Evolutionary conservation across 2,888 invertebrate species (phyloP).

Genomic region (Acrobasis suavella): DNA sequence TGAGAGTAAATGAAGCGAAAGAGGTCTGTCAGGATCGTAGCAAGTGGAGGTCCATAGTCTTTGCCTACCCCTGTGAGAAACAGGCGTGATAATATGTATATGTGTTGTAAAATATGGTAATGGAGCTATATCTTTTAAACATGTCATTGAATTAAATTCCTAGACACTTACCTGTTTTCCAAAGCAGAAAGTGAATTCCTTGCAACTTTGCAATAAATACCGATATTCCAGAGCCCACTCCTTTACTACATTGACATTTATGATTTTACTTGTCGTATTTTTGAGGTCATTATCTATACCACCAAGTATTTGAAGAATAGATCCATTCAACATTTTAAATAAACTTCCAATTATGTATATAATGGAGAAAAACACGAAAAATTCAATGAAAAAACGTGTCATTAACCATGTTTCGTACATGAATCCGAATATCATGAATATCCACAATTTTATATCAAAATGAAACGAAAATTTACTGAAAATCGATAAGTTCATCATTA

Average conservation of each 20-base stretch:
- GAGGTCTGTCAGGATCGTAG: too few relatives aligned
- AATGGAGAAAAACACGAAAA: conserved; percentile 1
- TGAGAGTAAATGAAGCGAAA: too few relatives aligned
- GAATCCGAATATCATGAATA: background rate
- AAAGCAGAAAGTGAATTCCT: conserved; percentile 7
- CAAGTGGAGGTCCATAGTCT: too few relatives aligned
- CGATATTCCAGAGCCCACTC: conserved; percentile 10
- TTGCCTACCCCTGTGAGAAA: too few relatives aligned
- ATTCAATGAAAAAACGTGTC: background rate
- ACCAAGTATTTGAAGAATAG: background rate
- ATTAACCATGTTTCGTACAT: background rate
- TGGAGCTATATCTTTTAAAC: too few relatives aligned
- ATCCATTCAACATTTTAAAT: conserved; percentile 5
- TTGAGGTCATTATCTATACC: background rate
- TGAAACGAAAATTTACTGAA: background rate
- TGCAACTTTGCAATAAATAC: conserved; percentile 10
- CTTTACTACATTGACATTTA: background rate
- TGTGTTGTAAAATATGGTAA: too few relatives aligned
- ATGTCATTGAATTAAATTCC: too few relatives aligned
- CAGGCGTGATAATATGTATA: too few relatives aligned
- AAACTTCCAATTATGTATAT: conserved; percentile 9
- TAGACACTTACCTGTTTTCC: conserved; percentile 1
- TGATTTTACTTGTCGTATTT: background rate
- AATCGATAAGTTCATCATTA: background rate
- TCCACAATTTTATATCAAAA: background rate